phyloP scores from a whole-genome alignment of 2,797 vertebrate genomes.

The Pempheris klunzingeri region DNA sequence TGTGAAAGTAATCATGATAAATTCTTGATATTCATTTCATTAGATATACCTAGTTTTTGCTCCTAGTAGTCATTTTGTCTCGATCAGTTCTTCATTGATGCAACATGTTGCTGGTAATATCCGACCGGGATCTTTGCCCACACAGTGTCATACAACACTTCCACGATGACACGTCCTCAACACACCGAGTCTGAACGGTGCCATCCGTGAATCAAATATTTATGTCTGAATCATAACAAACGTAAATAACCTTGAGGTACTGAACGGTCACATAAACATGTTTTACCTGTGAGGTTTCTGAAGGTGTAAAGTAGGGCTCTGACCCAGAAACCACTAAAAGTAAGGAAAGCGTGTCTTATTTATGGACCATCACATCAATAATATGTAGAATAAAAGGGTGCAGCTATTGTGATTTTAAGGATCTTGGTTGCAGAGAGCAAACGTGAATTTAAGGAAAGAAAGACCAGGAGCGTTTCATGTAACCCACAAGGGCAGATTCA shows the following conservation, averaged over 20 bases:
- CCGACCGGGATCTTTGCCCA: not conserved
- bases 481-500: not conserved
- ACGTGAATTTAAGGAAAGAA: not conserved
- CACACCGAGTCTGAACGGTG: no score
- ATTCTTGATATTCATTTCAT: not conserved
- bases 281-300: slow-evolving; percentile 3
- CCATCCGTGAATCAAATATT: no score
- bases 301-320: not conserved
- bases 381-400: not conserved
- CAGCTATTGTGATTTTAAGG: not conserved
- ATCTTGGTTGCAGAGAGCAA: not conserved
- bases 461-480: not conserved
- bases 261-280: slow-evolving; percentile 1
- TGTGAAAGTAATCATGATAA: accelerated
- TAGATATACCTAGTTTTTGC: not conserved
- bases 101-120: not conserved
- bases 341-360: not conserved
- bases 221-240: not conserved
- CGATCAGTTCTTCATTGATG: not conserved
- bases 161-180: no score
- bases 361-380: not conserved
- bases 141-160: no score
- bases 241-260: not conserved
- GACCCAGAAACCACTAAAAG: not conserved
- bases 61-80: not conserved